phyloP scores from a whole-genome alignment of 2,113 vertebrate species.

The Syngnathus scovelli region DNA sequence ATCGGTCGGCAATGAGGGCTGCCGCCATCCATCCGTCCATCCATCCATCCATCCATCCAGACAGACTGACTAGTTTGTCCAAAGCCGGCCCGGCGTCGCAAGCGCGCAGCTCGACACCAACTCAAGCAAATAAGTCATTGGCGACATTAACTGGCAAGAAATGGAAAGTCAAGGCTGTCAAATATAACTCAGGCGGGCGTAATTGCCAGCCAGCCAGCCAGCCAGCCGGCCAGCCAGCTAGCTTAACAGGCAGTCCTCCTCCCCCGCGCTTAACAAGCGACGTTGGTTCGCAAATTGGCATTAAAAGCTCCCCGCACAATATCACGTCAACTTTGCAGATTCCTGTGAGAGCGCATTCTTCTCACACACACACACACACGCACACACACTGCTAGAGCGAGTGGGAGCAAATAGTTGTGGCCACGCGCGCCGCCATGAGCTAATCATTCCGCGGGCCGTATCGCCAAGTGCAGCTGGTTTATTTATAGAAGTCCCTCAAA shows the following conservation, averaged over 20 bases:
- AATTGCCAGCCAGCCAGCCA: neutral
- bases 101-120: neutral
- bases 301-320: conserved; percentile 12
- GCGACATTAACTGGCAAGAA: neutral
- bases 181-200: neutral
- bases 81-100: neutral
- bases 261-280: neutral
- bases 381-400: conserved; percentile 33
- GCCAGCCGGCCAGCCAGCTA: neutral
- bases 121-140: neutral
- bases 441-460: conserved; percentile 65
- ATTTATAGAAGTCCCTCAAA: conserved; percentile 67
- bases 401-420: conserved; percentile 62
- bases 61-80: no score
- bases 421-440: conserved; percentile 60
- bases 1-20: no score
- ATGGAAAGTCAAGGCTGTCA: neutral
- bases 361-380: neutral
- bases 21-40: no score
- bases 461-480: conserved; percentile 63
- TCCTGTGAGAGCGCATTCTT: conserved; percentile 49
- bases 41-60: no score
- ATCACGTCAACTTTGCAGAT: conserved; percentile 33
- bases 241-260: neutral
- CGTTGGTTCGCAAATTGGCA: neutral